Conservation (phyloP, 2,113 vertebrate species). For the Bothrops jararaca region DNA sequence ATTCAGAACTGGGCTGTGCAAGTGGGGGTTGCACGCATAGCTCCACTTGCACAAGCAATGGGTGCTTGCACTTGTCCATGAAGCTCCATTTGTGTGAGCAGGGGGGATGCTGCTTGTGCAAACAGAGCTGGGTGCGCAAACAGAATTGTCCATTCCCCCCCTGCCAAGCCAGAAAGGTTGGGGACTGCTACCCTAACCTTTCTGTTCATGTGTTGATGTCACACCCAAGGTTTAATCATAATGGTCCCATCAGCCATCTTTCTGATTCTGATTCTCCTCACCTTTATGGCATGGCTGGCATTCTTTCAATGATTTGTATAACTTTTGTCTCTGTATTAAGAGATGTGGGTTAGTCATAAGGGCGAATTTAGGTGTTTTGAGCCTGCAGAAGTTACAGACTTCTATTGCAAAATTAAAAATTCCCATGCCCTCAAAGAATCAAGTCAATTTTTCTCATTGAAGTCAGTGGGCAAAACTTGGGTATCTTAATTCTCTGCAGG, state of each 20-base stretch:
- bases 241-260: not conserved
- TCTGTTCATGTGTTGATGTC: not conserved
- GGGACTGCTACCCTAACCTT: not conserved
- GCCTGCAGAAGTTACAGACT: not conserved
- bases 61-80: not conserved
- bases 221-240: not conserved
- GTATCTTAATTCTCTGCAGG: not conserved
- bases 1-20: not conserved
- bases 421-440: not conserved
- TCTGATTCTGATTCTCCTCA: not conserved
- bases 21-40: not conserved
- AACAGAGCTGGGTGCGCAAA: not conserved
- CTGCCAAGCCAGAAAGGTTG: not conserved
- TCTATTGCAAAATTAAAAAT: not conserved
- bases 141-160: not conserved
- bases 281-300: not conserved
- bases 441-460: not conserved
- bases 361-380: not conserved
- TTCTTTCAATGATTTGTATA: not conserved
- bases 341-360: not conserved
- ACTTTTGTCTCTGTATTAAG: not conserved
- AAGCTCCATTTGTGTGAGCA: not conserved
- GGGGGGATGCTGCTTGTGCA: not conserved
- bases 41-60: not conserved
- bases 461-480: not conserved